These are phyloP conservation scores for Cichladusa arquata DNA, from an alignment of 2,113 vertebrate species.

Conservation along the genomic window DNA sequence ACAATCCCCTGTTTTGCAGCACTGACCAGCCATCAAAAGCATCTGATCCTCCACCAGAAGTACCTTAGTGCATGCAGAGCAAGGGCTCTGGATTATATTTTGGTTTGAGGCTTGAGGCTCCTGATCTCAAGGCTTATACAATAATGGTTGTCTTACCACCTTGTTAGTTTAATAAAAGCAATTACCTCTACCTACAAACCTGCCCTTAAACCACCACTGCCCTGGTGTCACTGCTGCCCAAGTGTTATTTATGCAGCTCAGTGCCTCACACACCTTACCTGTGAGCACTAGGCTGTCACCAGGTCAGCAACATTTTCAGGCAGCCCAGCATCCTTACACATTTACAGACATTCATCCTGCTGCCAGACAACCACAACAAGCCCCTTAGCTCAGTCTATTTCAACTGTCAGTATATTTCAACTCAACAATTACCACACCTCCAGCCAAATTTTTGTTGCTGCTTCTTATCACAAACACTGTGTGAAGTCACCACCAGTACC, in stretches of 20 bases:
- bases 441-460: background rate
- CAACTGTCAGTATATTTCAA: background rate
- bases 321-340: background rate
- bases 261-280: background rate
- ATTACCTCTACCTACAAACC: background rate
- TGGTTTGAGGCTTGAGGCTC: background rate
- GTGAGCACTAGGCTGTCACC: fast-evolving
- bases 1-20: background rate
- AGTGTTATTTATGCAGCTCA: background rate
- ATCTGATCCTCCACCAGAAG: background rate
- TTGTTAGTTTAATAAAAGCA: background rate
- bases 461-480: background rate
- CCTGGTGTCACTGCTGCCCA: background rate
- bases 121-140: background rate
- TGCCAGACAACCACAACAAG: background rate
- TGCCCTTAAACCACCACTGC: background rate
- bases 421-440: fast-evolving
- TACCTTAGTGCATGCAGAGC: background rate
- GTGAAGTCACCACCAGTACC: background rate
- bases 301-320: background rate
- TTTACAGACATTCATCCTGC: background rate
- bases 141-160: background rate
- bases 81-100: background rate
- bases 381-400: too few species aligned
- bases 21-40: background rate